These are phyloP conservation scores for Epirrita christyi DNA, from an alignment of 2,888 invertebrate genomes.

Conservation along the genomic window DNA sequence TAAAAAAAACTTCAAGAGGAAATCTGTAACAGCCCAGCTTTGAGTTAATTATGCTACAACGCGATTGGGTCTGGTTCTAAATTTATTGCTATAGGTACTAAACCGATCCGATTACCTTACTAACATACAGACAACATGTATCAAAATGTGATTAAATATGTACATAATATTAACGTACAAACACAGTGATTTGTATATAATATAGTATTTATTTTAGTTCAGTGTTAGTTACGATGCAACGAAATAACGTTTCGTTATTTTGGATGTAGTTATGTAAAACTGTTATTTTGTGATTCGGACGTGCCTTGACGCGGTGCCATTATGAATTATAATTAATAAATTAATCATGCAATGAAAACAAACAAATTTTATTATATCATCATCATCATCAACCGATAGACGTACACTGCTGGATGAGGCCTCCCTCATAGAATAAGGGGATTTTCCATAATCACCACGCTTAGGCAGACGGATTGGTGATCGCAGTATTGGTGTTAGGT, in stretches of 20 bases:
- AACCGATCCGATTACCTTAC: conserved; percentile 15
- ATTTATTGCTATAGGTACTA: neutral
- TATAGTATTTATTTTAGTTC: conserved; percentile 47
- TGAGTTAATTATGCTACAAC: too few species aligned
- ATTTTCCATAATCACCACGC: too few species aligned
- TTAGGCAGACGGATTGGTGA: too few species aligned
- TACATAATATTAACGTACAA: conserved; percentile 38
- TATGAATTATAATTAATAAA: conserved; percentile 68
- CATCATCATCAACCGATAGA: too few species aligned
- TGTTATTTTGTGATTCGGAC: conserved; percentile 53
- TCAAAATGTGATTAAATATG: conserved; percentile 32
- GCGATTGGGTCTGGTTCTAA: neutral
- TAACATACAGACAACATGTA: conserved; percentile 13
- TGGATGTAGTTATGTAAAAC: conserved; percentile 50
- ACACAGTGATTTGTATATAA: conserved; percentile 42
- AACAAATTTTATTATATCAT: neutral
- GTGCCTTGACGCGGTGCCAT: conserved; percentile 80
- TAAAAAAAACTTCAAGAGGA: too few species aligned
- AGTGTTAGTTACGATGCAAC: conserved; percentile 42
- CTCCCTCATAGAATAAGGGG: too few species aligned
- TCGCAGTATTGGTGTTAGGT: too few species aligned
- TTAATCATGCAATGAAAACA: conserved; percentile 47
- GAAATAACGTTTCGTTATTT: conserved; percentile 25
- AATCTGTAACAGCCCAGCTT: too few species aligned
- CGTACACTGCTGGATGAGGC: too few species aligned